These are phyloP conservation scores for Sylvia borin DNA, from an alignment of 2,797 vertebrate genomes.

Conservation along the genomic window DNA sequence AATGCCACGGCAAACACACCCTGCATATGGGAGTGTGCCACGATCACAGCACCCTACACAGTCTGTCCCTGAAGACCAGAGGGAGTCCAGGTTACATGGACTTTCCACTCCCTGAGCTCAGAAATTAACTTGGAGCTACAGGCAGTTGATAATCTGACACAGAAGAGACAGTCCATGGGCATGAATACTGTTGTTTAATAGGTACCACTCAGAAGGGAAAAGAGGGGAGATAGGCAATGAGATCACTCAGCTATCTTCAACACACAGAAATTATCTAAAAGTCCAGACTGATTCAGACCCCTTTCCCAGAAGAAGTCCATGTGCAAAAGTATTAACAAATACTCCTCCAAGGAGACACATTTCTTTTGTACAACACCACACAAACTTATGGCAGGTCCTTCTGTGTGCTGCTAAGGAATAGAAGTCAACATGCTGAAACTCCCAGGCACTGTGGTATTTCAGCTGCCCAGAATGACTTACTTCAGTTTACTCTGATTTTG, in stretches of 20 bases:
- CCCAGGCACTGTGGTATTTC: neutral
- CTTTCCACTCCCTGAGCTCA: neutral
- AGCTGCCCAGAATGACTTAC: neutral
- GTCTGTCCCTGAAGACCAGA: neutral
- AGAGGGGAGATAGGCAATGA: neutral
- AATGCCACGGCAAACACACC: rapidly evolving
- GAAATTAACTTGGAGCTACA: neutral
- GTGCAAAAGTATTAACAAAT: neutral
- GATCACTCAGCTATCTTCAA: neutral
- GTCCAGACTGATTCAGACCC: neutral
- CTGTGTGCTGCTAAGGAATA: neutral
- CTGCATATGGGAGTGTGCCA: neutral
- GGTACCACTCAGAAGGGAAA: neutral
- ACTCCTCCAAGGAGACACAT: neutral
- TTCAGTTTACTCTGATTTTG: neutral
- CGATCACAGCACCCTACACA: rapidly evolving
- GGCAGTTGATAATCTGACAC: neutral
- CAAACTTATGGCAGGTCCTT: neutral
- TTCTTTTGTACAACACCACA: neutral
- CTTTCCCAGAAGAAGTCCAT: neutral
- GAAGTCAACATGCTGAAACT: neutral
- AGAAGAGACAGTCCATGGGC: neutral
- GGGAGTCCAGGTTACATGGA: neutral
- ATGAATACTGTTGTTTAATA: neutral
- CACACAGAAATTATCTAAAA: neutral